Base-by-base conservation (phyloP, 2,797 vertebrate species). In the Macrochelys suwanniensis region DNA sequence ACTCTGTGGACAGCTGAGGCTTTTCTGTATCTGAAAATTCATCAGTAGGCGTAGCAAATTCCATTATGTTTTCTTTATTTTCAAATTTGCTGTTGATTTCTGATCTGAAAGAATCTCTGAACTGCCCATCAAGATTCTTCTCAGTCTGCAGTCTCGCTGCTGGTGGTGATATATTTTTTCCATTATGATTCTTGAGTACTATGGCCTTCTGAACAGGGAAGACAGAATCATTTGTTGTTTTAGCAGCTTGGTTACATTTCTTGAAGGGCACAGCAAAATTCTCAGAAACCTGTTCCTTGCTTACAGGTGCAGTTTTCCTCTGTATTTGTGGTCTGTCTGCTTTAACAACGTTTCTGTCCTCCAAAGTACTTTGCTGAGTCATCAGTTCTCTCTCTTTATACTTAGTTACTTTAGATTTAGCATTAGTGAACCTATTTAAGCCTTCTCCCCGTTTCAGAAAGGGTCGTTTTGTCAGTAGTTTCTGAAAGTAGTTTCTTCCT, bases 391-490 rank as follows among this genome's bases (percentile, higher is more conserved):
- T 95, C 86, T 97, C 98, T 88, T 93, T 97, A 91, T 11, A 37
- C 92, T 98, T 98, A 37, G 92, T 86, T 82, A 87, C 26, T 59
- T 97, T 95, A 87, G 96, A 96, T 97, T 98, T 99, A 77, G 96
- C 93, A 78, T 96, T 98, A 92, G 96, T 98, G 95, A 99, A 99
- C 85, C 99, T 99, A 59, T 97, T 98, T 96, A 99, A 98, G 71
- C 99, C 99, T 95, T 99, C 98, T 47, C 99, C 99, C 94, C 99
- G 98, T 97, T 98, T 99, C 94, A 99, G 98, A 94, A 99, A 99
- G 11, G 99, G 97, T 61, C 98, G 98, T 97, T 99, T 99, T 59
- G 98, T 97, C 81, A 97, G 92, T 82, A 85, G 84, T 96, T 97
- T 98, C 80, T 93, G 92, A 93, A 82, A 49, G 53, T 42, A 42